Conservation (phyloP, 1,140 invertebrate genomes). For the Procambarus clarkii region DNA sequence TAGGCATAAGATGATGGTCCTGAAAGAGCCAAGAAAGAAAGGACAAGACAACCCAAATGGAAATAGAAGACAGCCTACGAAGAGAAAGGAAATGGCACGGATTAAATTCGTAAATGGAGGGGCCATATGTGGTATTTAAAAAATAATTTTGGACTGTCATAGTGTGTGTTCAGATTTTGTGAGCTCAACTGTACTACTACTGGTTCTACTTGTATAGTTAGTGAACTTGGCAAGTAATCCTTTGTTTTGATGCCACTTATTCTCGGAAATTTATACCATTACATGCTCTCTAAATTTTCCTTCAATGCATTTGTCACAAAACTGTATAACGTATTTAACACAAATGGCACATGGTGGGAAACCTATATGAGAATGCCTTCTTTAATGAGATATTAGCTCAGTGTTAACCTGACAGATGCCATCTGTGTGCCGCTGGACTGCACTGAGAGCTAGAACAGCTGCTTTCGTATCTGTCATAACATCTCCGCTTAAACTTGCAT, state of each 20-base stretch:
- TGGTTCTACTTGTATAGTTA: not conserved
- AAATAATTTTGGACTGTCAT: no score
- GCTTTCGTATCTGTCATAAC: slow-evolving; percentile 46
- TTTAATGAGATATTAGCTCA: slow-evolving; percentile 29
- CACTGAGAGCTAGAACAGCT: slow-evolving; percentile 43
- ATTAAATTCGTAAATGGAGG: no score
- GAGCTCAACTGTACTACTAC: not conserved
- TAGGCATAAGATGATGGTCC: no score
- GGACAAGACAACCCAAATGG: no score
- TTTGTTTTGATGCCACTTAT: not conserved
- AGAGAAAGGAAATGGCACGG: no score
- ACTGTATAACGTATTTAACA: not conserved
- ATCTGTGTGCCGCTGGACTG: slow-evolving; percentile 36
- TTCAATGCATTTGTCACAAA: not conserved
- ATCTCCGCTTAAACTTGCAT: slow-evolving; percentile 19
- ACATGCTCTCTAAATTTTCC: not conserved
- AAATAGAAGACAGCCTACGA: no score
- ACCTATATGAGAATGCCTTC: not conserved
- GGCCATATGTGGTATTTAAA: no score
- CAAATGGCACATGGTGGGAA: not conserved
- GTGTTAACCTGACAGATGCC: slow-evolving; percentile 27
- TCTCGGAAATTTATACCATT: not conserved
- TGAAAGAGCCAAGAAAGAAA: no score
- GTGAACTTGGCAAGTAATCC: not conserved
- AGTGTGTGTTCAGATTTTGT: no score